Evolutionary conservation across 2,113 vertebrate genomes (phyloP).

Genomic region (Nematolebias whitei): DNA sequence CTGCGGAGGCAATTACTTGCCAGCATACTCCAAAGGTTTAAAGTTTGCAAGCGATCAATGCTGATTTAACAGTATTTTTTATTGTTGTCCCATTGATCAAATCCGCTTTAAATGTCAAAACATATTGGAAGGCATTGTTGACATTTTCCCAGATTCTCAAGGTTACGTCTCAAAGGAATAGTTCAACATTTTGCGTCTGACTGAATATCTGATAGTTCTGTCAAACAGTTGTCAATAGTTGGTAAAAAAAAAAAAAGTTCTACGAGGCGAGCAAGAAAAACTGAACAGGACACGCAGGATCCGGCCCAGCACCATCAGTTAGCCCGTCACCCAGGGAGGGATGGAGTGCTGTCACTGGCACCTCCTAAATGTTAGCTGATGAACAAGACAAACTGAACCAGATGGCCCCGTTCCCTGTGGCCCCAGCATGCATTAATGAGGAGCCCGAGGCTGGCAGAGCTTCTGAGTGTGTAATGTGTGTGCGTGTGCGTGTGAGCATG

Average conservation of each 20-base stretch:
- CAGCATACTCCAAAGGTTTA: conserved; percentile 9
- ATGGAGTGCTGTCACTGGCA: conserved; percentile 45
- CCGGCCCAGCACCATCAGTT: conserved; percentile 12
- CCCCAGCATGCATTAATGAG: conserved; percentile 67
- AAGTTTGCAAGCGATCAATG: background rate
- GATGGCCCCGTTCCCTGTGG: conserved; percentile 63
- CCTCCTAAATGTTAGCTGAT: conserved; percentile 60
- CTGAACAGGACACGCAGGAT: background rate
- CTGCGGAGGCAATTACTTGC: background rate
- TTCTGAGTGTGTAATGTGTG: conserved; percentile 23
- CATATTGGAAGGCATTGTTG: background rate
- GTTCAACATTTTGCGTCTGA: conserved; percentile 1
- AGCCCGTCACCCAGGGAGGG: conserved; percentile 24
- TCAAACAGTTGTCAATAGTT: no score
- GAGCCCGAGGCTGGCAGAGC: conserved; percentile 56
- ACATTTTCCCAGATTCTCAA: background rate
- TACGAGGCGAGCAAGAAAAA: conserved; percentile 11
- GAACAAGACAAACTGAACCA: conserved; percentile 70
- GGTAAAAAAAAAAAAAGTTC: background rate
- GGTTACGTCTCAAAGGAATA: background rate
- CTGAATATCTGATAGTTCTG: no score
- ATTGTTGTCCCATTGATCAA: background rate
- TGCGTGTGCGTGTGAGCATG: no score
- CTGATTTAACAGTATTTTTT: background rate
- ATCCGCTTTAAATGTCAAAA: background rate